phyloP scores from a whole-genome alignment of 2,797 vertebrate genomes.

The Ctenosaura bakeri region DNA sequence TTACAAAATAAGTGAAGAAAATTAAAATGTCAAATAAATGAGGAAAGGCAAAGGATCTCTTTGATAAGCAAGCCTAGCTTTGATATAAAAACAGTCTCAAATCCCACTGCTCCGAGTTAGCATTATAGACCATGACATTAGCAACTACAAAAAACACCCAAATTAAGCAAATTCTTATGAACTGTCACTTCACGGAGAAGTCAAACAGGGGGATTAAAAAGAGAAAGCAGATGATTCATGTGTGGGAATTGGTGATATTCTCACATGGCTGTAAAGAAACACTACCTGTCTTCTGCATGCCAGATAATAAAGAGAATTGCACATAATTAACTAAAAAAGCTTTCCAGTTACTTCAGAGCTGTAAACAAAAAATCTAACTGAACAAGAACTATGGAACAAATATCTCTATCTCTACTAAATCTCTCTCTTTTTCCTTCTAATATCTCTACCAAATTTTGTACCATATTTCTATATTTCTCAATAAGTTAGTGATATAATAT shows the following conservation, averaged over 20 bases:
- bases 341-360: background rate
- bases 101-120: constrained; percentile 65
- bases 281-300: constrained; percentile 33
- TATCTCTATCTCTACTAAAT: background rate
- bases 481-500: background rate
- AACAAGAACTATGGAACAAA: constrained; percentile 40
- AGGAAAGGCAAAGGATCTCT: constrained; percentile 70
- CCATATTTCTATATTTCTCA: too few relatives aligned
- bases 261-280: constrained; percentile 26
- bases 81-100: constrained; percentile 63
- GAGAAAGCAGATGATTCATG: constrained; percentile 50
- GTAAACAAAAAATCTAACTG: constrained; percentile 14
- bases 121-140: constrained; percentile 60
- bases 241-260: background rate
- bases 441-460: background rate
- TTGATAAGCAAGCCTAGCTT: constrained; percentile 62
- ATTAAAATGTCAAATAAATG: constrained; percentile 73
- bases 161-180: constrained; percentile 51
- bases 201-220: constrained; percentile 47
- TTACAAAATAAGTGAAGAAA: constrained; percentile 76
- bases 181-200: constrained; percentile 51
- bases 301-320: constrained; percentile 32
- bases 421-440: too few relatives aligned
- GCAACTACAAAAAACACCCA: constrained; percentile 27
- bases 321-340: constrained; percentile 11